Evolutionary conservation across 2,113 vertebrate genomes (phyloP), one percentile per base, ranked within the genome.

Genomic region (Chloroceryle aenea): DNA sequence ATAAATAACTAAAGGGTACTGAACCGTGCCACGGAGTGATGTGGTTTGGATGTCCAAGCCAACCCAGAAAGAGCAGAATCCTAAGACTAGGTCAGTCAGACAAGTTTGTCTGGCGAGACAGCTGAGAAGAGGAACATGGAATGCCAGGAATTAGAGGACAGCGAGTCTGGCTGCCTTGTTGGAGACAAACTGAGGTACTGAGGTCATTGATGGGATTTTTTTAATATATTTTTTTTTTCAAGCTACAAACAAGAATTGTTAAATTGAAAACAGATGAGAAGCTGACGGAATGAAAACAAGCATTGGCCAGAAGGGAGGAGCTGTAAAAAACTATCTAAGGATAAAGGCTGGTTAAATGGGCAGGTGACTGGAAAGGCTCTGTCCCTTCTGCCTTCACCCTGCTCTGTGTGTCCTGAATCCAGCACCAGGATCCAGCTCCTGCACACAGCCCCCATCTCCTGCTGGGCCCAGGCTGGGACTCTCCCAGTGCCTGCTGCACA

Each of bases 101-200:
- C 77, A 45, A 91, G 94, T 17, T 42, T 67, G 91, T 88, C 93
- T 96, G 93, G 91, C 96, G 75, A 94, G 94, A 85, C 93, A 92
- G 94, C 29, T 0, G 10, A 82, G 75, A 14, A 72, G 62, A 79
- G 52, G 79, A 93, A 75, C 71, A 2, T 1, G 82, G 82, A 68
- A 95, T 92, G 96, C 86, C 91, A 93, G 95, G 93, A 96, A 92
- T 76, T 3, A 56, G 71, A 93, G 89, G 91, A 92, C 75, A 93
- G 89, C 63, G 23, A 36, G 83, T 64, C 95, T 96, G 89, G 79
- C 91, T 66, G 91, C 43, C 58, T 64, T 88, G 32, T 1, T 95
- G 93, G 86, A 96, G 79, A 48, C 14, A 4, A 85, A 72, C 47
- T 32, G 81, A 94, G 64, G 85, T 23, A 5, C 77, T 94, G 92